Evolutionary conservation across 2,888 invertebrate genomes (phyloP).

Genomic region (Deilephila elpenor): DNA sequence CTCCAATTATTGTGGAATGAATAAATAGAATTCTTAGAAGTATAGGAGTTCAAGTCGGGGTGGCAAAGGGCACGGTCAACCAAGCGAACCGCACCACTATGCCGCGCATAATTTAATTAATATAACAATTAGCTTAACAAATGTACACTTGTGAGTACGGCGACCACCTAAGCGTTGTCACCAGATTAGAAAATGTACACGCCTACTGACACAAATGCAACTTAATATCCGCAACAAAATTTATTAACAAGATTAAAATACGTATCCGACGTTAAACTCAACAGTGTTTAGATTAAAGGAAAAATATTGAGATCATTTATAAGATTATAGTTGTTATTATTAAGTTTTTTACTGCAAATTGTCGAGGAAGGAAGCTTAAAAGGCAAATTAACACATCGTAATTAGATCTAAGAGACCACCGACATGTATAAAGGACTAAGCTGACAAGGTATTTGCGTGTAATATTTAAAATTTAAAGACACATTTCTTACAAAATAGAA

Average conservation of each 20-base stretch:
- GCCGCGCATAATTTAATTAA: conserved; percentile 47
- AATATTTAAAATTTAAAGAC: too few relatives aligned
- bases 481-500: too few relatives aligned
- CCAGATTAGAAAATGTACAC: conserved; percentile 4
- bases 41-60: not conserved
- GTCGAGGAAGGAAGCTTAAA: too few relatives aligned
- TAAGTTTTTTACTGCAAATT: too few relatives aligned
- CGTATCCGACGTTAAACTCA: too few relatives aligned
- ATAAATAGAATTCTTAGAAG: conserved; percentile 19
- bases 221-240: not conserved
- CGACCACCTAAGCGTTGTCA: conserved; percentile 10
- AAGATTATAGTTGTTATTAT: too few relatives aligned
- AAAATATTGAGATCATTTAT: too few relatives aligned
- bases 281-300: too few relatives aligned
- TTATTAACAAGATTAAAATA: not conserved
- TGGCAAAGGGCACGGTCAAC: conserved; percentile 43
- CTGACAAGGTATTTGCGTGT: too few relatives aligned
- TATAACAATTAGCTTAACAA: conserved; percentile 46
- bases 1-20: conserved; percentile 11
- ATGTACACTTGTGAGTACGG: conserved; percentile 24
- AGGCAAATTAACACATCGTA: too few relatives aligned
- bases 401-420: too few relatives aligned
- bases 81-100: conserved; percentile 42
- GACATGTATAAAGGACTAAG: too few relatives aligned
- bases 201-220: not conserved